Evolutionary conservation across 2,888 invertebrate species (phyloP).

Genomic region (Ceriagrion tenellum): DNA sequence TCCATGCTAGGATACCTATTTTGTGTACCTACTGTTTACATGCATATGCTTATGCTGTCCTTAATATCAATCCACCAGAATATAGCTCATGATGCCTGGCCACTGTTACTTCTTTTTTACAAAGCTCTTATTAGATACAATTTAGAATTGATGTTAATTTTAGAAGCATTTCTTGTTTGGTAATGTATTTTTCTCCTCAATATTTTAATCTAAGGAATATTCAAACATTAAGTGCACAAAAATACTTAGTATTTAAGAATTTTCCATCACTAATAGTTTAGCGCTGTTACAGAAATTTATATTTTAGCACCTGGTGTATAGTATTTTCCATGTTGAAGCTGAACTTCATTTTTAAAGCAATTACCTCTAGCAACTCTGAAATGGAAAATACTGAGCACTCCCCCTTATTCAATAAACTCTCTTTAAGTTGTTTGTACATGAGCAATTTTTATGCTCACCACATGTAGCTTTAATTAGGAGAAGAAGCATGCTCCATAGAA

Average conservation of each 20-base stretch:
- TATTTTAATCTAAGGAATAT: neutral
- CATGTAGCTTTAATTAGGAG: neutral
- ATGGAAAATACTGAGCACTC: neutral
- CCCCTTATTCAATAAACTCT: neutral
- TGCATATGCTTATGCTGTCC: neutral
- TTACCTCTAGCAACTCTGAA: neutral
- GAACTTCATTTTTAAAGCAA: neutral
- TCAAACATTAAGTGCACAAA: neutral
- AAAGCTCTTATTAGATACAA: neutral
- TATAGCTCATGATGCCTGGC: neutral
- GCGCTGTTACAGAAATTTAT: neutral
- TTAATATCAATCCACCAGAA: neutral
- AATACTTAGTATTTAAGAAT: neutral
- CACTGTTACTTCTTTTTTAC: neutral
- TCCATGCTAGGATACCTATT: neutral
- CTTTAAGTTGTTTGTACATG: neutral
- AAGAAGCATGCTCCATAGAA: neutral
- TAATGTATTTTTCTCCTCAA: neutral
- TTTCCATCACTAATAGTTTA: neutral
- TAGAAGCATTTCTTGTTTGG: conserved; percentile 37
- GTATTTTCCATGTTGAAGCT: neutral
- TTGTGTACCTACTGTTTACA: neutral
- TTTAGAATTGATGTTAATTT: conserved; percentile 52
- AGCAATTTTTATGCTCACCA: neutral
- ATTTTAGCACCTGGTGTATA: neutral